Percentiles rank a stretch among this genome's conserved stretches.
phyloP scores from a whole-genome alignment of 30 jellyfish, hydroid and myxozoan species.

The Hydra vulgaris region DNA sequence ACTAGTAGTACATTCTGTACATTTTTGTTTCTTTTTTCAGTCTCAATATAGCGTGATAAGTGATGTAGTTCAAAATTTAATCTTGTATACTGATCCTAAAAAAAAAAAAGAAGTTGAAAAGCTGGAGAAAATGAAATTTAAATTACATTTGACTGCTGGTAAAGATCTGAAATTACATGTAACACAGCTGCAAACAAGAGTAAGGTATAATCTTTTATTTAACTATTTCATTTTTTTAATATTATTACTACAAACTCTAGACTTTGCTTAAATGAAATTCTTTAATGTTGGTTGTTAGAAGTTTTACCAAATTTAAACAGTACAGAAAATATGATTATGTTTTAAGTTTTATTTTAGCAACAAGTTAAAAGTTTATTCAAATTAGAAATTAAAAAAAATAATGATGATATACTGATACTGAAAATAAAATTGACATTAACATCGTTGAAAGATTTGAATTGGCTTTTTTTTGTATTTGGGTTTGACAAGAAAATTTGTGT shows the following conservation, averaged over 20 bases:
- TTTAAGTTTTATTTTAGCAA: not conserved
- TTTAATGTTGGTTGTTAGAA: too few species aligned
- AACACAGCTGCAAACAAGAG: constrained; percentile 61
- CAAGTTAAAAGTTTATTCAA: not conserved
- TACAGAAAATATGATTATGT: not conserved
- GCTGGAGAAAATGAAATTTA: constrained; percentile 75
- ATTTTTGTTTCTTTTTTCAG: too few species aligned
- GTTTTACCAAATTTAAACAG: too few species aligned
- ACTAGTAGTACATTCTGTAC: too few species aligned
- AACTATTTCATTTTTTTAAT: too few species aligned
- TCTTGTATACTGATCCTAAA: constrained; percentile 85
- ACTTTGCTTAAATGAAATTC: too few species aligned
- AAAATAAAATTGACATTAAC: too few species aligned
- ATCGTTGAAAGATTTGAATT: too few species aligned
- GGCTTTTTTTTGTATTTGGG: too few species aligned
- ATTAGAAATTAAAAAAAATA: not conserved
- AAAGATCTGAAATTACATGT: constrained; percentile 71
- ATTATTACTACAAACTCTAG: too few species aligned
- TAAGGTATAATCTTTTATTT: constrained; percentile 50
- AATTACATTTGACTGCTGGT: constrained; percentile 66
- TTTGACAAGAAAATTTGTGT: too few species aligned
- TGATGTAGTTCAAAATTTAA: constrained; percentile 73
- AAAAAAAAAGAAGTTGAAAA: constrained; percentile 67
- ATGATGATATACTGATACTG: too few species aligned
- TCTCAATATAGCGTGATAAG: constrained; percentile 70